Base-by-base conservation (phyloP, 2,888 invertebrate species). In the Melinaea marsaeus region DNA sequence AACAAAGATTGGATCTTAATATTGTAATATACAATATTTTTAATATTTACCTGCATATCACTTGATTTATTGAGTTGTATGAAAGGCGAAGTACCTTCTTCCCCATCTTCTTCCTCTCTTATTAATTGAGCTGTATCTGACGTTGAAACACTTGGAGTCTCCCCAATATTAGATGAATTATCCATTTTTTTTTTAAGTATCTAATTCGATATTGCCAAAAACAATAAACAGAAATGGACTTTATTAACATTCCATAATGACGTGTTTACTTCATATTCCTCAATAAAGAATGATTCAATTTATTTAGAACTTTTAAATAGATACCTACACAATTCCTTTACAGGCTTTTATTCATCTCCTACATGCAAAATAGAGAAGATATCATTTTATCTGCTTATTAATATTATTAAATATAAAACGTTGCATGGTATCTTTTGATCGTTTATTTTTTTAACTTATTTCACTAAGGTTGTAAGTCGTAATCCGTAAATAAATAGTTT, bases 41-140 rank as follows among this genome's bases (percentile, higher is more conserved):
- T 32, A 51, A 7, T 7, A 7, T 7, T 70, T 82, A 88, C 90
- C 80, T 84, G 79, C 65, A 76, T 78, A 65, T 78, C 75, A 51
- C 74, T 73, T 58, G 84, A 74, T 74, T 79, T 84, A 68, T 88
- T 88, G 4, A 85, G 75, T 58, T 82, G 81, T 13, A 83, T 78
- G 70, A 77, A 81, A 66, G 83, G 84, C 13, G 90, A 89, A 58
- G 85, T 83, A 65, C 83, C 83, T 7, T 89, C 83, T 70, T 84
- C 87, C 66, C 22, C 22, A 22, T 22, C 22, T 22, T 87, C 87
- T 67, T 87, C 85, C 76, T 83, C 79, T 71, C 77, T 83, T 46
- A 89, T 67, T 70, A 90, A 69, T 65, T 85, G 86, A 5, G 85
- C 87, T 61, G 88, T 89, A 62, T 90, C 90, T 2, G 85, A 82